Percentiles rank a stretch among this genome's conserved stretches.
Conservation (phyloP, 2,113 vertebrate genomes). For the Tenebrosternarchus preto region DNA sequence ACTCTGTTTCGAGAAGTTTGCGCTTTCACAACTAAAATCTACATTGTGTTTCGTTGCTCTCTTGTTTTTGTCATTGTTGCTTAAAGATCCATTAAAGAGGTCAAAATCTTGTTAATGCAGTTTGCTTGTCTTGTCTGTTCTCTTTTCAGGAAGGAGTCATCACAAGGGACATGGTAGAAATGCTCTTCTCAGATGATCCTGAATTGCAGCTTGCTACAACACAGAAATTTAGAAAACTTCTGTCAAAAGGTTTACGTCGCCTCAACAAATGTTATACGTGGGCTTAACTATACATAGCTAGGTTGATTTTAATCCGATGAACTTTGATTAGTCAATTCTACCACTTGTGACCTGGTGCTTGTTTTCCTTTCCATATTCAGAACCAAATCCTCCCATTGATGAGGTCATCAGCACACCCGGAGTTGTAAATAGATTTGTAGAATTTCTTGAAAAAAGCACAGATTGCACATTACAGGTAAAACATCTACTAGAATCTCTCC, state of each 20-base stretch:
- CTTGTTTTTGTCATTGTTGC: no score
- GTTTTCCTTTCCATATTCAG: constrained; percentile 65
- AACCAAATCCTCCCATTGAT: constrained; percentile 97
- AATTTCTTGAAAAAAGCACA: constrained; percentile 91
- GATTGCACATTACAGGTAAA: constrained; percentile 95
- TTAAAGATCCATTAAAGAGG: no score
- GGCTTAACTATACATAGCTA: background rate
- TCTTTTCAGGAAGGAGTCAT: constrained; percentile 90
- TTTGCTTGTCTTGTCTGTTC: background rate
- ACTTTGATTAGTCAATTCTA: background rate
- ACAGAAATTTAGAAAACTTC: constrained; percentile 96
- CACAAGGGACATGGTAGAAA: constrained; percentile 95
- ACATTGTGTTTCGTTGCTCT: no score
- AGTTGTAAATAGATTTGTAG: constrained; percentile 94
- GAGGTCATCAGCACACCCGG: constrained; percentile 94
- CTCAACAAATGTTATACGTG: background rate
- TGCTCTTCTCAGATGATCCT: constrained; percentile 95
- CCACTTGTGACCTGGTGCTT: background rate
- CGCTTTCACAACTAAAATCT: no score
- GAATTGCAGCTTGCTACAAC: constrained; percentile 93
- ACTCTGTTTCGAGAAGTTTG: no score
- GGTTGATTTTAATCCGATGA: background rate
- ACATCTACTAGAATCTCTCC: background rate
- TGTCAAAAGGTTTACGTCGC: constrained; percentile 88
- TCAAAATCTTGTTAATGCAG: no score